Base-by-base conservation (phyloP, 2,888 invertebrate genomes). In the Philereme transversata region DNA sequence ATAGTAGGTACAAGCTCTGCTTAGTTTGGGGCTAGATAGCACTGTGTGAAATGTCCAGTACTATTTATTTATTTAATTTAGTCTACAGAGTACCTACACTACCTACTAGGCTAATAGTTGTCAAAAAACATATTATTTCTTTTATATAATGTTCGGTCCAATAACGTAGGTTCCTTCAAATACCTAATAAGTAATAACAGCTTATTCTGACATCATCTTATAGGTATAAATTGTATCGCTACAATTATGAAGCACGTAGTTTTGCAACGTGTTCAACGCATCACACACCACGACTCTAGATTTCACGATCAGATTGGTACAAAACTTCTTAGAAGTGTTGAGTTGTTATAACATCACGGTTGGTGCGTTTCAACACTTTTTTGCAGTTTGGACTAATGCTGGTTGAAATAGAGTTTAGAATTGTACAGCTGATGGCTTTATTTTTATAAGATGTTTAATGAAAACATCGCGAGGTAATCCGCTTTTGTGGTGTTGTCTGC, bases 401-500 rank as follows among this genome's bases (percentile, higher is more conserved):
- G 46, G 4, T 0, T 49, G 8, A 0, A 3, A 47, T 75, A 81
- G 57, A 69, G 73, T 69, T 64, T 48, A 70, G 57, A 71, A 68
- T 73, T 34, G 4, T 47, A 2, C 4, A n/a, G 38, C 9, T 34
- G 38, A 10, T 11, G 5, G 11, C 11, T 40, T 49, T 60, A 59
- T 68, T 69, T 60, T 74, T 66, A 75, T 76, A 76, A 74, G 64
- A 68, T 67, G 77, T 80, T 82, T 77, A 84, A 87, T 87, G 85
- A 89, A 88, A 86, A 87, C 83, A 88, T 84, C 82, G 84, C 83
- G 79, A 82, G 81, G 70, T 87, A 86, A 87, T 86, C 79, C 86
- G 72, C 73, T 80, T 83, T 87, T 83, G 81, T 77, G 56, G 48
- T 62, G 43, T 8, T 40, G 45, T 55, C 40, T 43, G 51, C 44